Base-by-base conservation (phyloP, 2,113 vertebrate species). In the Podarcis cretensis region DNA sequence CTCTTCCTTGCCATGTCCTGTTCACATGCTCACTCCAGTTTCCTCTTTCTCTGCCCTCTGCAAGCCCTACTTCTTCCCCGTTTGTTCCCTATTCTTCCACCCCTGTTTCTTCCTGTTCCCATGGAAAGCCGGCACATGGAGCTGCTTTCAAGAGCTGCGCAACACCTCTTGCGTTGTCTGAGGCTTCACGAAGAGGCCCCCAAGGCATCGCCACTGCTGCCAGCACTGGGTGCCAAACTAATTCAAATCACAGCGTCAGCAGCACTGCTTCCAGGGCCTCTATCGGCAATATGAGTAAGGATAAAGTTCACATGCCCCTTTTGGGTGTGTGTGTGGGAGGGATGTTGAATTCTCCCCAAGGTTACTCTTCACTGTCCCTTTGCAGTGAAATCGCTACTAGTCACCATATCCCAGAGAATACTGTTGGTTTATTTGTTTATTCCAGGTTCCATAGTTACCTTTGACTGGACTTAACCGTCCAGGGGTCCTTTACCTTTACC, bases 31-130 rank as follows among this genome's bases (percentile, higher is more conserved):
- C 35, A 40, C 63, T 37, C 25, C 35, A 40, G 32, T 21, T 66
- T 43, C 23, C 25, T 73, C 32, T 63, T 76, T 37, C 23, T 59
- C 23, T 23, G 2, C 10, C 35, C 71, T 75, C 48, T 54, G 48
- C 23, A 30, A 35, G 40, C 77, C 23, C 63, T 66, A 27, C 59
- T 30, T 35, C 40, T 69, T 35, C 65, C 35, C 63, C 12, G 25
- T 12, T 74, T 25, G 13, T n/a, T 30, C 69, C 7, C 40, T 83
- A 43, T 65, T 88, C 37, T 57, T 32, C 59, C 30, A 25, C 14
- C 43, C n/a, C 43, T 10, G 48, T 83, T 83, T 27, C 30, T 83
- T 83, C 73, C 71, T 88, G 81, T 77, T 88, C 87, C n/a, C 59
- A 77, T 54, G 12, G 25, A 80, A 86, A 21, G 68, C 35, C 66